Evolutionary conservation across 2,888 invertebrate species (phyloP), one percentile per base, ranked within the genome.

Genomic region (Agonopterix heracliana): DNA sequence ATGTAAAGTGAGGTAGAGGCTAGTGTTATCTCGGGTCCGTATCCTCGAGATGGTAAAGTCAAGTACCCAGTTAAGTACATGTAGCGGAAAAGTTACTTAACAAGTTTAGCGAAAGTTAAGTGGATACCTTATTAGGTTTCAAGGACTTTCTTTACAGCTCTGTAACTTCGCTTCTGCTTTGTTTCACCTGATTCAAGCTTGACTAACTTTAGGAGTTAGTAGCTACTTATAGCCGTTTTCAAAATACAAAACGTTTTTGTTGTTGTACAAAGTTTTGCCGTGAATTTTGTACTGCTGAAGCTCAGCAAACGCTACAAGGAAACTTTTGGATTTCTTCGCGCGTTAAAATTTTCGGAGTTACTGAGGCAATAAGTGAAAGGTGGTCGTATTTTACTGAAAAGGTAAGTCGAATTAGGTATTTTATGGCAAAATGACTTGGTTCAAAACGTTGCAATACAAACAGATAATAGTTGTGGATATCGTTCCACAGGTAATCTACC

Each of bases 21-120:
- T 11, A 12, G 36, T 55, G 55, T 61, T 61, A 64, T 55, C 56
- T 49, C 54, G 54, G 59, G 62, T 64, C 64, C 67, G 63, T 65
- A 63, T 63, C 48, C 54, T 47, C 48, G 34, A 44, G 52, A 52
- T 50, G 48, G 46, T 43, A 46, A 34, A 50, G 63, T 64, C 60
- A 58, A 63, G 59, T 62, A 57, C 53, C 58, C 55, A 54, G 59
- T 61, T 58, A 66, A 64, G 64, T 68, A 70, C 74, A 73, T 74
- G 74, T 74, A 61, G 66, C 66, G 71, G 73, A 74, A 74, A 70
- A 71, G 54, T 61, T 65, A 61, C 53, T 56, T 54, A 53, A 52
- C 54, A 48, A 43, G 52, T 53, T 50, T 50, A 51, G 50, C 55
- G 48, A 52, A 54, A 52, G 46, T 49, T 40, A 41, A 52, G 49